phyloP scores from a whole-genome alignment of 1,140 invertebrate species.

The Zaprionus taronus region DNA sequence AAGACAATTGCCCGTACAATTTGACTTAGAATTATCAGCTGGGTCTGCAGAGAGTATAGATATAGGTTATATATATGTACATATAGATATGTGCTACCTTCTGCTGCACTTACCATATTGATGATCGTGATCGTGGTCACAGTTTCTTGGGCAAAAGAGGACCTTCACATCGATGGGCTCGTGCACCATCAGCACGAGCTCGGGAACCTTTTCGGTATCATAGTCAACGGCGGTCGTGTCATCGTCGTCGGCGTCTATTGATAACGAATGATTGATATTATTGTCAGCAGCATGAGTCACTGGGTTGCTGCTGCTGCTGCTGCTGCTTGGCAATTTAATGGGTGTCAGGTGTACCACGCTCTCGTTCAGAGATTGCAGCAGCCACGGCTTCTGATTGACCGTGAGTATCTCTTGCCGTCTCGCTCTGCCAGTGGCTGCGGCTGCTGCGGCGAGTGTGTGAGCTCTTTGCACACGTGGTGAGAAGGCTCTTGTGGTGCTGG shows the following conservation, averaged over 20 bases:
- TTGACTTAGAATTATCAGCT: conserved; percentile 72
- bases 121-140: conserved; percentile 70
- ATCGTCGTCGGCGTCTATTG: conserved; percentile 16
- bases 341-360: conserved; percentile 53
- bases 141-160: conserved; percentile 64
- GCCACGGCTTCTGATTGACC: conserved; percentile 57
- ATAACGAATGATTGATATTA: conserved; percentile 47
- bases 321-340: conserved; percentile 21
- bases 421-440: neutral
- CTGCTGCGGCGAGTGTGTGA: neutral
- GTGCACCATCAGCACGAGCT: conserved; percentile 64
- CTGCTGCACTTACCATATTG: conserved; percentile 59
- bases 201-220: conserved; percentile 57
- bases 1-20: conserved; percentile 45
- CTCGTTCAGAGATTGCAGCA: conserved; percentile 58
- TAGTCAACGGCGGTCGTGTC: conserved; percentile 29
- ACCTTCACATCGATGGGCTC: conserved; percentile 72
- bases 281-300: conserved; percentile 48
- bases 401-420: conserved; percentile 47
- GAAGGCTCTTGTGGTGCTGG: neutral
- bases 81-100: neutral
- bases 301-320: conserved; percentile 38
- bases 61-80: neutral
- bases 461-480: neutral
- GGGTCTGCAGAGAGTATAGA: conserved; percentile 46